These are phyloP conservation scores for Tokudaia muenninki DNA, from an alignment of 2,797 vertebrate genomes.

Conservation along the genomic window DNA sequence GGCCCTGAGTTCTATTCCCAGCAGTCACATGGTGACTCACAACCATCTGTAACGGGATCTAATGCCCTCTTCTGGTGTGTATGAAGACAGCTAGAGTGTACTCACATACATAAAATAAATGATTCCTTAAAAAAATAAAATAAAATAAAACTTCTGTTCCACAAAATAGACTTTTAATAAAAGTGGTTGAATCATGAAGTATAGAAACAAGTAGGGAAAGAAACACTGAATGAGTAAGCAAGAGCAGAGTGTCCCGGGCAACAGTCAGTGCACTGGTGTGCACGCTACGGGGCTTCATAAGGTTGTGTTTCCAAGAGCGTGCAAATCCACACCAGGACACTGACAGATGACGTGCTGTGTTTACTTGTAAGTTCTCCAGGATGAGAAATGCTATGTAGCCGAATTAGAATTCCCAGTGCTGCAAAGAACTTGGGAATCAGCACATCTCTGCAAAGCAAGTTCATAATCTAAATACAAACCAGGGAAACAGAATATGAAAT, in stretches of 20 bases:
- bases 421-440: conserved; percentile 69
- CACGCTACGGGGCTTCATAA: conserved; percentile 49
- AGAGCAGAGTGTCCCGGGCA: neutral
- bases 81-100: neutral
- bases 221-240: neutral
- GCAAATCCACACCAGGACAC: conserved; percentile 68
- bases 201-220: conserved; percentile 44
- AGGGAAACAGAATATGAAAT: conserved; percentile 53
- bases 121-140: neutral
- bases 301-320: conserved; percentile 71
- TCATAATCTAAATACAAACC: conserved; percentile 74
- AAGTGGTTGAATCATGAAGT: conserved; percentile 52
- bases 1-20: neutral
- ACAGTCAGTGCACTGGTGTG: neutral
- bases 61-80: neutral
- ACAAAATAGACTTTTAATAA: conserved; percentile 51
- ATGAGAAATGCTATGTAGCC: conserved; percentile 68
- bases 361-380: conserved; percentile 60
- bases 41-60: neutral
- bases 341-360: conserved; percentile 60
- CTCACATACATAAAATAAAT: neutral
- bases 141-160: neutral
- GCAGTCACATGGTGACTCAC: neutral
- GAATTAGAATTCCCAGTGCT: conserved; percentile 56
- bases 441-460: conserved; percentile 53